Base-by-base conservation (phyloP, 2,113 vertebrate genomes). In the Eurystomus gularis region DNA sequence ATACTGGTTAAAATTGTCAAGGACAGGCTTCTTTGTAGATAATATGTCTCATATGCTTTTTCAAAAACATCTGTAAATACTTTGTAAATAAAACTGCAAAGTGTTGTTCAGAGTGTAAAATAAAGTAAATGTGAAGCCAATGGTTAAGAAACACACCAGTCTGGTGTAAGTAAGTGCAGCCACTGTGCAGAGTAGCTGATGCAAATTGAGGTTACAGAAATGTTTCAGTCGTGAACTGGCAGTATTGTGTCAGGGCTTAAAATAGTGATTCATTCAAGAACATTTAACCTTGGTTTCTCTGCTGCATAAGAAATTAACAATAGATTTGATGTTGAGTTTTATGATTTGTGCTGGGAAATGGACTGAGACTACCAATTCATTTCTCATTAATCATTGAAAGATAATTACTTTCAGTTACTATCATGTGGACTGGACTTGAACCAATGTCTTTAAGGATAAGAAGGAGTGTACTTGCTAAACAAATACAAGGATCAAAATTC, bases 31-130 rank as follows among this genome's bases (percentile, higher is more conserved):
- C 20, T 86, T 75, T 49, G 15, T 29, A 68, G 15, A 48, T 13
- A 42, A 24, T 0, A 12, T 0, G 0, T 39, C 6, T 66, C 14
- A 20, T 19, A 31, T 4, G 4, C 0, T 26, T 49, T 79, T 65
- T 76, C 51, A 46, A 35, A 9, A 84, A 4, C 7, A 48, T 40
- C 10, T 49, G 20, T 49, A 79, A 87, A 79, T 57, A 60, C 4
- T 54, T 79, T 13, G 4, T 61, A 86, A 89, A 72, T 51, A 76
- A 79, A 85, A 69, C 12, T 46, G 19, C 6, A 57, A 44, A 11
- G 3, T 84, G 2, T 25, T 62, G 6, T 82, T 93, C 55, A 66
- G 21, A 92, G 77, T 26, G 9, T 46, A 85, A 85, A 81, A 31
- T 7, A 85, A 78, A 39, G 16, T 0, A 66, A 70, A 71, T 46